phyloP scores from a whole-genome alignment of 1,140 invertebrate genomes.

The Ridgeia piscesae region DNA sequence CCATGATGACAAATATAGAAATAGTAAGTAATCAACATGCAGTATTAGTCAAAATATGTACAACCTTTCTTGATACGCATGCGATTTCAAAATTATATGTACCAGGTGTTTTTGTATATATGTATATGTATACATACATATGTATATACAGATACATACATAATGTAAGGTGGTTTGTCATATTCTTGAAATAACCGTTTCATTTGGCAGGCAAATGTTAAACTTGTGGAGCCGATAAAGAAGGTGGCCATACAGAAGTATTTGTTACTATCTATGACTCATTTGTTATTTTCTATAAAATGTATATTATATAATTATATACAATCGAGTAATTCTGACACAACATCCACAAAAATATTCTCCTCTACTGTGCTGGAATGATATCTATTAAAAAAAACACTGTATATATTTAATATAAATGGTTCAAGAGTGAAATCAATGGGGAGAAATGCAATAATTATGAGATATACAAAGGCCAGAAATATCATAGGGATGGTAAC shows the following conservation, averaged over 20 bases:
- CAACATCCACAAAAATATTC: not conserved
- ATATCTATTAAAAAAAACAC: not conserved
- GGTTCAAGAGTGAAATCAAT: too few relatives aligned
- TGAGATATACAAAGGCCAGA: not conserved
- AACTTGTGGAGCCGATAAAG: not conserved
- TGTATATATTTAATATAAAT: not conserved
- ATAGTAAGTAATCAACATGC: not conserved
- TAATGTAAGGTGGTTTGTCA: not conserved
- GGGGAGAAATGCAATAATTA: not conserved
- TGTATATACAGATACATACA: not conserved
- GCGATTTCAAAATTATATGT: not conserved
- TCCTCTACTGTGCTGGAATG: not conserved
- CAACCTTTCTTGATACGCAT: not conserved
- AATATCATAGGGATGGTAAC: not conserved
- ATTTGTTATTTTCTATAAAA: slow-evolving; percentile 7
- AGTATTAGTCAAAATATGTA: not conserved
- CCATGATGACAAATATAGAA: not conserved
- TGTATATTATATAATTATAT: too few relatives aligned
- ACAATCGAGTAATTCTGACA: not conserved
- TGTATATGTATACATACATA: not conserved
- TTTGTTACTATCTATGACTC: not conserved
- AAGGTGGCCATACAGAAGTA: not conserved
- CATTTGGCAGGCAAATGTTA: not conserved
- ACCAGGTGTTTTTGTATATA: not conserved
- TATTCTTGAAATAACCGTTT: not conserved